Evolutionary conservation across 2,113 vertebrate species (phyloP).

Genomic region (Phainopepla nitens): DNA sequence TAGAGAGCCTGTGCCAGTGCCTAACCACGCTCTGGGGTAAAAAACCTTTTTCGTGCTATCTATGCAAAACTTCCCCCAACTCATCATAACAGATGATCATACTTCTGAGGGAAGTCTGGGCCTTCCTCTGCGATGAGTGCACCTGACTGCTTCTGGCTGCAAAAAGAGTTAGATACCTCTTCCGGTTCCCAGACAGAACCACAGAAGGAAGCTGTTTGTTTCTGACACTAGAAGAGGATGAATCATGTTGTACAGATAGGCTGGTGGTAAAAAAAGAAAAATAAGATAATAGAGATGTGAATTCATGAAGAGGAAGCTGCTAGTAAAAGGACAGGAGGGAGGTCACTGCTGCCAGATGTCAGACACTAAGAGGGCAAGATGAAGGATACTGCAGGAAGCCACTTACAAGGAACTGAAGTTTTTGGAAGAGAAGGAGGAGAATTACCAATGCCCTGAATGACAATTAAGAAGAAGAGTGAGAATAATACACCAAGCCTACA

Average conservation of each 20-base stretch:
- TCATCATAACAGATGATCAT: not conserved
- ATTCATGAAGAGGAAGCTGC: not conserved
- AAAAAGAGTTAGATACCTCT: not conserved
- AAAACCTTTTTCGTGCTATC: not conserved
- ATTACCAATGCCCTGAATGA: not conserved
- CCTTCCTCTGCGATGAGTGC: not conserved
- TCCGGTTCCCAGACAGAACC: not conserved
- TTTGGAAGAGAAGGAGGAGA: not conserved
- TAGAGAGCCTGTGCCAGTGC: too few species aligned
- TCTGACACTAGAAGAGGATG: not conserved
- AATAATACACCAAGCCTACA: not conserved
- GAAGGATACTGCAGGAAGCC: not conserved
- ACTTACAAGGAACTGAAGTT: not conserved
- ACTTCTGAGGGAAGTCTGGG: not conserved
- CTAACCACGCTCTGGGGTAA: accelerated
- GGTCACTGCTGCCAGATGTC: not conserved
- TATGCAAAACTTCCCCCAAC: accelerated
- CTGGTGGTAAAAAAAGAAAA: not conserved
- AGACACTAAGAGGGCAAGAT: not conserved
- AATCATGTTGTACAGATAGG: not conserved
- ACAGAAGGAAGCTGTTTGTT: not conserved
- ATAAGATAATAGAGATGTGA: not conserved
- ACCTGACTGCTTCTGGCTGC: not conserved
- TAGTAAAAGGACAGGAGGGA: not conserved
- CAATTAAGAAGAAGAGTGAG: not conserved